Conservation (phyloP, 2,113 vertebrate genomes). For the Lagopus leucura region DNA sequence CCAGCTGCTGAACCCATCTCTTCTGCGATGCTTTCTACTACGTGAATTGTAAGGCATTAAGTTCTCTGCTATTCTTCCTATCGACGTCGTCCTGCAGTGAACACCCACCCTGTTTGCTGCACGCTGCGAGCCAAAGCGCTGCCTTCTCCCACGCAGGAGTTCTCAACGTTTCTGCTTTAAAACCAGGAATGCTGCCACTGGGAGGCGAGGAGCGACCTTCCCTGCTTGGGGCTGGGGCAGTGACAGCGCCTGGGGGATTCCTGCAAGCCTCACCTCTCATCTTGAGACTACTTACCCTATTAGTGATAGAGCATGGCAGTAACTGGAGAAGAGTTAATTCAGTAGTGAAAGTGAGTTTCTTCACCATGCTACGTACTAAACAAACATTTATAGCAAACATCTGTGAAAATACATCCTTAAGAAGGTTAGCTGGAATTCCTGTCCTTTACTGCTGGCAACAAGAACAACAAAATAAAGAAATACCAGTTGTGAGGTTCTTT, state of each 20-base stretch:
- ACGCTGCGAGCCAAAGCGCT: neutral
- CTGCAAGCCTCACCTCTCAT: neutral
- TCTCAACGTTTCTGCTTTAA: neutral
- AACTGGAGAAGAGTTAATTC: neutral
- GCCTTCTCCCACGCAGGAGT: neutral
- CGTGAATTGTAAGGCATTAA: conserved; percentile 29
- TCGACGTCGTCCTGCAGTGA: neutral
- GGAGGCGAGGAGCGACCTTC: neutral
- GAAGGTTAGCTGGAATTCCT: neutral
- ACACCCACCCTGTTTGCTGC: neutral
- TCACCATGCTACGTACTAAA: conserved; percentile 44
- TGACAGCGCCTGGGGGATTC: neutral
- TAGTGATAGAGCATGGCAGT: neutral
- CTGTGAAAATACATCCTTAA: neutral
- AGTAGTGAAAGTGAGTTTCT: neutral
- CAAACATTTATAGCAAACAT: conserved; percentile 1
- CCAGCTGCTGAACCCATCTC: neutral
- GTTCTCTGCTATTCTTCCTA: neutral
- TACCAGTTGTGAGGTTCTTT: neutral
- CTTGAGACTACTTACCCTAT: neutral
- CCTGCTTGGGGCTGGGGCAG: fast-evolving
- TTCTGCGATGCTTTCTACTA: neutral
- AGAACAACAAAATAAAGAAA: neutral
- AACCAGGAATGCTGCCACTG: neutral
- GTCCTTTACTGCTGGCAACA: neutral